Percentiles rank a stretch among this genome's conserved stretches.
phyloP scores from a whole-genome alignment of 2,113 vertebrate genomes.

The Microcebus jonahi region DNA sequence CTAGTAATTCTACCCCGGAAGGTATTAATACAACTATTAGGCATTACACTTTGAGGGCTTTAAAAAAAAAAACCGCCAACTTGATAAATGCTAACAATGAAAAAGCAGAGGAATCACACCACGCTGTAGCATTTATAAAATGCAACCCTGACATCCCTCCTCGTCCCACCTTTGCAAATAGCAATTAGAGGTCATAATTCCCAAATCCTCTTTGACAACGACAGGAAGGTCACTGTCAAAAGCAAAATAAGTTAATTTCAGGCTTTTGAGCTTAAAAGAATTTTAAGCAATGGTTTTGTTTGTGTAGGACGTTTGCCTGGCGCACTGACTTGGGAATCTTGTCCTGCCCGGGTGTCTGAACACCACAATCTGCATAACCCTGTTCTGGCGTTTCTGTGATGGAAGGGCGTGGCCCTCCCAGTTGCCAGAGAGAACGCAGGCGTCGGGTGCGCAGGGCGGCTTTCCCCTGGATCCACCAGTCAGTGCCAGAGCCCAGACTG shows the following conservation, averaged over 20 bases:
- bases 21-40: background rate
- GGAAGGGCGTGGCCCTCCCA: background rate
- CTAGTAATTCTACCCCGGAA: background rate
- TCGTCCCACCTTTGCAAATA: background rate
- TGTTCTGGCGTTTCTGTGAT: background rate
- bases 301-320: background rate
- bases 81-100: background rate
- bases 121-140: background rate
- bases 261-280: background rate
- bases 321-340: background rate
- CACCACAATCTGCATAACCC: rapidly evolving
- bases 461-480: too few species aligned
- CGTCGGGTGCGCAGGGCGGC: rapidly evolving
- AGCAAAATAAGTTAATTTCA: background rate
- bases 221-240: background rate
- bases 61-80: background rate
- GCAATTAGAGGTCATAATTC: background rate
- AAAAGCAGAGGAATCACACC: background rate
- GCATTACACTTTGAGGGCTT: background rate
- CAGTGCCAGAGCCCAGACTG: rapidly evolving
- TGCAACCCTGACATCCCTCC: background rate
- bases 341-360: background rate
- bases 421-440: background rate
- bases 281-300: background rate
- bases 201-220: background rate